Conservation (phyloP, 2,113 vertebrate species). For the Egretta garzetta region DNA sequence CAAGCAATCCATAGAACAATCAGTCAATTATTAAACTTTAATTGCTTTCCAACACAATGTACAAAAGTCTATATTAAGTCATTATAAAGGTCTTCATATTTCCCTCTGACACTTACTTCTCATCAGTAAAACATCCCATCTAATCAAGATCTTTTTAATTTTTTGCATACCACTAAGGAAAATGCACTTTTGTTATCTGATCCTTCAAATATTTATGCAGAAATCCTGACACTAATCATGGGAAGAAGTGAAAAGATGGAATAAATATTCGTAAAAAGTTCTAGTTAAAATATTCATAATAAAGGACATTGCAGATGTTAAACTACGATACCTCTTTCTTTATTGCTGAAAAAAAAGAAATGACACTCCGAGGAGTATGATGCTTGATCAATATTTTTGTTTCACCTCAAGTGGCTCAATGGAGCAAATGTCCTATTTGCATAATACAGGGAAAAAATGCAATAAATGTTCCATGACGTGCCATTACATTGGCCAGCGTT, state of each 20-base stretch:
- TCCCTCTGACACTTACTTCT: neutral
- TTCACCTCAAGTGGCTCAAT: neutral
- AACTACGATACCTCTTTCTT: accelerated
- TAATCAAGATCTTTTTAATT: neutral
- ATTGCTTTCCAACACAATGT: neutral
- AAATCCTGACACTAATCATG: neutral
- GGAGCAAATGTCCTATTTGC: neutral
- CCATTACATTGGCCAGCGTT: neutral
- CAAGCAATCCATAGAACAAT: neutral
- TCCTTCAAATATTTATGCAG: neutral
- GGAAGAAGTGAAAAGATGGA: neutral
- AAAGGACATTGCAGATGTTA: neutral
- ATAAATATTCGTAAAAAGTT: neutral
- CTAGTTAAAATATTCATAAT: neutral
- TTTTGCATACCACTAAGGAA: neutral
- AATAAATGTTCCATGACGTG: neutral
- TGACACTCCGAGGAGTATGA: neutral
- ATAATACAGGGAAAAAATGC: accelerated
- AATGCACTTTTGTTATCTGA: neutral
- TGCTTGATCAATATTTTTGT: neutral
- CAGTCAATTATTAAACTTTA: neutral
- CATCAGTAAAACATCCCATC: neutral
- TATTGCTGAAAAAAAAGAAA: neutral
- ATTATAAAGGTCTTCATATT: neutral
- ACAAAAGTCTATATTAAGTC: neutral